A percentile compares a stretch with the other conserved stretches of the same genome.
phyloP scores from a whole-genome alignment of 2,888 invertebrate genomes.

The Acanthosepion esculentum region DNA sequence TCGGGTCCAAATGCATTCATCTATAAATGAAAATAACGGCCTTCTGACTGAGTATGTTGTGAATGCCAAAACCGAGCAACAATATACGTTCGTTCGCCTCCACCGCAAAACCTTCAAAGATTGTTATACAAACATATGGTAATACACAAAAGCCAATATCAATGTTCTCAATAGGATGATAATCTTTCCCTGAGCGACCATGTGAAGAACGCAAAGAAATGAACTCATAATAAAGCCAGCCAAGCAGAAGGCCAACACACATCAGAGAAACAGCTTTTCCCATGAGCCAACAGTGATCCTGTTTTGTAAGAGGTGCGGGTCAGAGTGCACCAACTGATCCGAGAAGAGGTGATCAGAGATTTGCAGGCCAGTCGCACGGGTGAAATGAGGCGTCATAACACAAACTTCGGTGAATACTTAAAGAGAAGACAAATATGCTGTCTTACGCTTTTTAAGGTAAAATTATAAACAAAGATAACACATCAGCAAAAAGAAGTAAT shows the following conservation, averaged over 20 bases:
- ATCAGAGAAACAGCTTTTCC: not conserved
- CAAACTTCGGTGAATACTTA: not conserved
- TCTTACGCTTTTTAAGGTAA: not conserved
- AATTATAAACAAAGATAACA: not conserved
- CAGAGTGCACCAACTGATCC: conserved; percentile 33
- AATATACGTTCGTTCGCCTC: not conserved
- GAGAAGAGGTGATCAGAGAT: not conserved
- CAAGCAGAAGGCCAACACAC: not conserved
- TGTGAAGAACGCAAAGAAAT: not conserved
- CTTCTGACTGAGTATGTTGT: not conserved
- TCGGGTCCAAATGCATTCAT: not conserved
- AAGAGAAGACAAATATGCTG: conserved; percentile 33
- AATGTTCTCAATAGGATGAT: not conserved
- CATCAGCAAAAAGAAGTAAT: not conserved
- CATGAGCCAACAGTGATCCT: not conserved
- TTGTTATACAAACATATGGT: conserved; percentile 18
- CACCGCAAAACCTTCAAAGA: not conserved
- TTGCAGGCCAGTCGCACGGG: not conserved
- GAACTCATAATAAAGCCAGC: not conserved
- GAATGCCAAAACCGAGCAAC: not conserved
- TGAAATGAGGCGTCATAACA: not conserved
- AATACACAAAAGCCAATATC: conserved; percentile 19
- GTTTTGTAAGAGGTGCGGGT: not conserved
- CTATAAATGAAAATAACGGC: not conserved
- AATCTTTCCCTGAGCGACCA: not conserved